Evolutionary conservation across 2,888 invertebrate genomes (phyloP).

Genomic region (Syrphus vitripennis): DNA sequence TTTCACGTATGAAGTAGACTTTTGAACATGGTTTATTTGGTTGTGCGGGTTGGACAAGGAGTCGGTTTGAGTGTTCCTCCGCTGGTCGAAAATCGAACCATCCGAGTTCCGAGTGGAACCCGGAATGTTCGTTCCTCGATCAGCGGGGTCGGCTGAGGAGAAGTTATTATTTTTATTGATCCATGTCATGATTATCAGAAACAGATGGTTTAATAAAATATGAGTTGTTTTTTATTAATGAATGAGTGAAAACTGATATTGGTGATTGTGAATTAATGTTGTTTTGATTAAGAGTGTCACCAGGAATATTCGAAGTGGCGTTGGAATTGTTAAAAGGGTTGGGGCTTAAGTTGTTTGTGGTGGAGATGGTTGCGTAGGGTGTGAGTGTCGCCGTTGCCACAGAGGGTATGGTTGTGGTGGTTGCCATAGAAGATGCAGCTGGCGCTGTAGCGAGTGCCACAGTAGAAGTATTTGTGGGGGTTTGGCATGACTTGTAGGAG

Average conservation of each 20-base stretch:
- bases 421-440: no score
- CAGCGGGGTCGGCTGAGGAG: not conserved
- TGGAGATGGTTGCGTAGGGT: not conserved
- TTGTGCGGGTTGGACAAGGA: no score
- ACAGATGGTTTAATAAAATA: not conserved
- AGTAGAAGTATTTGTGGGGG: no score
- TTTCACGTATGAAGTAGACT: no score
- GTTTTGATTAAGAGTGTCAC: not conserved
- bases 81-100: no score
- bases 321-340: not conserved
- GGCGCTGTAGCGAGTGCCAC: no score
- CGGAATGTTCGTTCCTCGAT: not conserved
- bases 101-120: not conserved
- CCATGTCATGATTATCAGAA: not conserved
- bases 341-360: not conserved
- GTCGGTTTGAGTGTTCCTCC: no score
- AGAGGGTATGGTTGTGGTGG: no score
- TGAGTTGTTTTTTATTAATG: not conserved
- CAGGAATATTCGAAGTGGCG: not conserved
- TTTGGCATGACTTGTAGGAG: no score
- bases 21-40: no score
- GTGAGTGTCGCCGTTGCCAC: no score
- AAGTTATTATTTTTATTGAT: not conserved
- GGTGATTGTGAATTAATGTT: not conserved
- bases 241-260: not conserved